Evolutionary conservation across 2,797 vertebrate genomes (phyloP), one percentile per base, ranked within the genome.

Genomic region (Pelobates cultripes): DNA sequence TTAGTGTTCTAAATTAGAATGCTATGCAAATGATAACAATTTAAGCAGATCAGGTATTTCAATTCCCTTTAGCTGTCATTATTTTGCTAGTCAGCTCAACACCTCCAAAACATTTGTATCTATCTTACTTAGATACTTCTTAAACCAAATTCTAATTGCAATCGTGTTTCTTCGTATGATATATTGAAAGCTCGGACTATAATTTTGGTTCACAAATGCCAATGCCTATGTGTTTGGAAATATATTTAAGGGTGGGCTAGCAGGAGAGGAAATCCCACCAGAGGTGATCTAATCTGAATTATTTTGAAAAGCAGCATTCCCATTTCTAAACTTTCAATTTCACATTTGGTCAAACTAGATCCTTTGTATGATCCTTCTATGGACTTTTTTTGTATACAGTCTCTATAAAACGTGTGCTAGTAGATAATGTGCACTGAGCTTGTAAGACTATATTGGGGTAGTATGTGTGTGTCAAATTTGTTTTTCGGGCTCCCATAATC

Each of bases 391-490:
- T 1, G 4, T 64, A 60, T 64, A 6, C 61, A 28, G 61, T 28
- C 61, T 7, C 17, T 28, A 28, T 64, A 13, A 28, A 28, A 61
- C 10, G 61, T 28, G n/a, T 40, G 17, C 17, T 64, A 17, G 61
- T 64, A 4, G 61, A 3, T 14, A 64, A 64, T 17, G 61, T 64
- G 17, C 28, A 40, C 14, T 57, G 55, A 57, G 4, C 55, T 57
- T 9, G 55, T 7, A 12, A 64, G 61, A 28, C 7, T 17, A 40
- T 64, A 7, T 64, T 40, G 7, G 61, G 2, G 61, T 64, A 64
- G n/a, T 17, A 64, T 40, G 61, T 64, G 14, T 64, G n/a, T 64
- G 61, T 14, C 61, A 64, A 64, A 64, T 64, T n/a, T 64, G n/a
- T 64, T 64, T 64, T 40, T 64, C 15, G 57, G 57, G 57, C 15